Evolutionary conservation across 2,888 invertebrate genomes (phyloP).

Genomic region (Acronicta alni): DNA sequence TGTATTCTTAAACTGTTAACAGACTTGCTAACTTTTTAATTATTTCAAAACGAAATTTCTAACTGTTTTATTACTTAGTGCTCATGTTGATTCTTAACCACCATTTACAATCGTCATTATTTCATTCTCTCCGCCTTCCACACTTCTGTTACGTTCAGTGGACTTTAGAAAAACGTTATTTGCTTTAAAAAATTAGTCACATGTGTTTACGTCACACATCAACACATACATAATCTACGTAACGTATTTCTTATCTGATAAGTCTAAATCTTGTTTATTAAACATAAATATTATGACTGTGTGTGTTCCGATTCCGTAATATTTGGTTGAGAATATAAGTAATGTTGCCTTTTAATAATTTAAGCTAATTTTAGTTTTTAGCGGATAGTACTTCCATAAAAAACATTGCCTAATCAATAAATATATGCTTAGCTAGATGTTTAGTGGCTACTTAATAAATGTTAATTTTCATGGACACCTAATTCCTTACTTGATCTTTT

Average conservation of each 20-base stretch:
- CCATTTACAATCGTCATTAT: neutral
- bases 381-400: too few species aligned
- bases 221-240: constrained; percentile 30
- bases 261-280: constrained; percentile 43
- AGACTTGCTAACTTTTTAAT: too few species aligned
- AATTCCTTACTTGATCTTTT: too few species aligned
- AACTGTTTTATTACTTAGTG: neutral
- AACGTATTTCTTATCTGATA: constrained; percentile 45
- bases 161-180: constrained; percentile 3
- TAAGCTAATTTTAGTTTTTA: neutral
- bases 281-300: constrained; percentile 53
- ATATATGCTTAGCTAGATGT: too few species aligned
- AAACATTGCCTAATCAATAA: too few species aligned
- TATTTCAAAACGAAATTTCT: neutral
- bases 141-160: constrained; percentile 1
- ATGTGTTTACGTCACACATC: constrained; percentile 48
- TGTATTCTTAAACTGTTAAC: too few species aligned
- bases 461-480: too few species aligned
- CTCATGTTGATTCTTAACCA: neutral
- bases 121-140: neutral
- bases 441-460: too few species aligned
- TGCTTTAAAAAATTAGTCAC: constrained; percentile 40
- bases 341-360: neutral
- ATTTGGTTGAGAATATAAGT: constrained; percentile 1
- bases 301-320: constrained; percentile 42